A percentile compares a stretch with the other conserved stretches of the same genome.
Conservation (phyloP, 2,888 invertebrate genomes). For the Meloe dianella region DNA sequence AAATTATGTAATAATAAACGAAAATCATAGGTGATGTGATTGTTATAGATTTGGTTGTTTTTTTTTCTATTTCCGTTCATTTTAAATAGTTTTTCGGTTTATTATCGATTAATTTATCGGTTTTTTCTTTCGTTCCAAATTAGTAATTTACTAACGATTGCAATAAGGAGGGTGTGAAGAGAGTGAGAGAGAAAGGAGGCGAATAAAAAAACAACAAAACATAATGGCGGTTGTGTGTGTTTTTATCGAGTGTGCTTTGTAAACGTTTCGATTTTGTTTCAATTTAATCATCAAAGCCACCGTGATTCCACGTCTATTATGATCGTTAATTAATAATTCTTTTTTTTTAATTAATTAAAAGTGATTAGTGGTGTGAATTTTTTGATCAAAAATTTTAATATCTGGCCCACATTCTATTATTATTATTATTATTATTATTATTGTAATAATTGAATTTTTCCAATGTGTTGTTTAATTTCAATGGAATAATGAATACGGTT, state of each 20-base stretch:
- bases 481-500: conserved; percentile 59
- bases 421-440: conserved; percentile 15
- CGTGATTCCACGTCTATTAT: background rate
- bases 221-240: conserved; percentile 7
- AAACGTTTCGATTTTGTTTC: background rate
- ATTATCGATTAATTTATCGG: background rate
- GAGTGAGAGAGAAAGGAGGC: background rate
- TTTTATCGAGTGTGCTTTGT: conserved; percentile 7
- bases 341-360: background rate
- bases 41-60: background rate
- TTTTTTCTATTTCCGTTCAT: background rate
- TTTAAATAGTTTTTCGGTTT: background rate
- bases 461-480: conserved; percentile 4
- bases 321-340: conserved; percentile 2
- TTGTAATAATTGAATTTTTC: too few relatives aligned
- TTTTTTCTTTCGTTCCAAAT: background rate
- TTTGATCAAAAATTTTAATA: too few relatives aligned
- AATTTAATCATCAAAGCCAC: background rate
- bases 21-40: conserved; percentile 3
- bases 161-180: background rate
- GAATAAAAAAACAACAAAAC: background rate
- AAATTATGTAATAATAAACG: conserved; percentile 3
- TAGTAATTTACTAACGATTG: background rate
- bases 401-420: conserved; percentile 11
- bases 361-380: background rate